These are phyloP conservation scores for Merops nubicus DNA, from an alignment of 2,113 vertebrate genomes.

Conservation along the genomic window DNA sequence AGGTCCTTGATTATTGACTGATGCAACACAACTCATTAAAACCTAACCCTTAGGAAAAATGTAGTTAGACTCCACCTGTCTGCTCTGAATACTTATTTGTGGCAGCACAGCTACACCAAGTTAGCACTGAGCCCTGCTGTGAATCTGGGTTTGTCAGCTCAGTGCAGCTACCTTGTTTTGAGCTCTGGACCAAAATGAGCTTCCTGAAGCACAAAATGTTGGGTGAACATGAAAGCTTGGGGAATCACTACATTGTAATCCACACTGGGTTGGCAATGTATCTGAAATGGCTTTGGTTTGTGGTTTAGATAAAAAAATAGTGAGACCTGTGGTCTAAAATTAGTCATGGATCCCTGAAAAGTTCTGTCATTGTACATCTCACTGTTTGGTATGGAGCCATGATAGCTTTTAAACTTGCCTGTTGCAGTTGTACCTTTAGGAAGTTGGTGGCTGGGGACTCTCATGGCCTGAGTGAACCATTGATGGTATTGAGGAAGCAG, in stretches of 20 bases:
- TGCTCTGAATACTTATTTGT: neutral
- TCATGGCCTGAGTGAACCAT: neutral
- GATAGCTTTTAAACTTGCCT: accelerated
- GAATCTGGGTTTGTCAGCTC: neutral
- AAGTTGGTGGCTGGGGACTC: neutral
- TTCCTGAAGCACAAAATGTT: neutral
- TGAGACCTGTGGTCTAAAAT: neutral
- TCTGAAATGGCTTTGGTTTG: neutral
- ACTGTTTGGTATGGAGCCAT: neutral
- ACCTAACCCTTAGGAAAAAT: neutral
- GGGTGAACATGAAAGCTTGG: neutral
- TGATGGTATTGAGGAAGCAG: accelerated
- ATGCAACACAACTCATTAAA: neutral
- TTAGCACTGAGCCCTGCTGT: neutral
- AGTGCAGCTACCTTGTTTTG: neutral
- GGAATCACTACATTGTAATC: neutral
- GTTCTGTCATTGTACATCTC: neutral
- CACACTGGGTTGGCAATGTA: accelerated
- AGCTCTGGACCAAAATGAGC: neutral
- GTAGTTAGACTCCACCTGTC: neutral
- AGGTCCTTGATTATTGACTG: neutral
- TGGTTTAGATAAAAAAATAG: neutral
- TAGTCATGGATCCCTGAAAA: neutral
- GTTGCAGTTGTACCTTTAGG: neutral
- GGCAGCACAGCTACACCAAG: neutral